Evolutionary conservation across 2,797 vertebrate species (phyloP), one percentile per base, ranked within the genome.

Genomic region (Esox masquinongy): DNA sequence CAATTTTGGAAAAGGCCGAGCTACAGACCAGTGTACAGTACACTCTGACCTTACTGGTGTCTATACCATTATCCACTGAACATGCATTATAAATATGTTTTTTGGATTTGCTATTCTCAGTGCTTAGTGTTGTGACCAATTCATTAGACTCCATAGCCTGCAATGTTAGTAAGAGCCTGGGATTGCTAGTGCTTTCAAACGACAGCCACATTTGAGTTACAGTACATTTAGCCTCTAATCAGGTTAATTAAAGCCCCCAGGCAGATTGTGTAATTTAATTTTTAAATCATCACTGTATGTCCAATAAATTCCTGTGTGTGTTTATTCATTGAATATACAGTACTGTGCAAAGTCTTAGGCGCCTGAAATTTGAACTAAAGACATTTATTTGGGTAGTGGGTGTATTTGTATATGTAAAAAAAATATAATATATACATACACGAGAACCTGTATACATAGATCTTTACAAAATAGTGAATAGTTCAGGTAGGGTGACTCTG

Each of bases 171-270:
- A 69, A 80, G 63, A 68, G 4, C 67, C 36, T 73, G 56, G 53
- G 29, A 79, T 26, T 51, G 50, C 17, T 6, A 31, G 64, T 50
- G 11, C 49, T 69, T 72, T 75, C 70, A 68, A 19, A 53, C 68
- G 24, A 26, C 22, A 16, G 61, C 12, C 50, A 73, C 24, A 61
- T 50, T 61, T 56, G 70, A 81, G 74, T 86, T 86, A 83, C 56
- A 16, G 59, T 72, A 29, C 80, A 78, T 77, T 63, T 68, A 76
- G 56, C 67, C 70, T 50, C 70, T 6, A 79, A 77, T 85, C 76
- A 49, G 78, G 34, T 49, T 77, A 39, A 77, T 85, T 71, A 78
- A 75, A 73, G 56, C 9, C 43, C 12, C 9, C 43, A 47, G 43
- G 43, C 43, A 47, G 43, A 47, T 14, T 11, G 43, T 14, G 43